These are phyloP conservation scores for Staurois parvus DNA, from an alignment of 2,797 vertebrate genomes.

Conservation along the genomic window DNA sequence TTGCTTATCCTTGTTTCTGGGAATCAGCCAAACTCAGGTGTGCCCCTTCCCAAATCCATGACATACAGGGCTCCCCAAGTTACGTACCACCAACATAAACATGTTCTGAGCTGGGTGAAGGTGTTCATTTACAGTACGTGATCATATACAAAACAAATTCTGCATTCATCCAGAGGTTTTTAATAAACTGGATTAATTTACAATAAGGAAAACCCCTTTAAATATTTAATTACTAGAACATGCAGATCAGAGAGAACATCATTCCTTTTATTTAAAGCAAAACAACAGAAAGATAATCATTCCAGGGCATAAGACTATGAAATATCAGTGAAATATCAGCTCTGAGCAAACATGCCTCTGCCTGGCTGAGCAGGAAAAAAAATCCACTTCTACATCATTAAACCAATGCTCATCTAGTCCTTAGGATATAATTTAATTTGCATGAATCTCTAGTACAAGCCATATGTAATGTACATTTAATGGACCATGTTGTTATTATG, in stretches of 20 bases:
- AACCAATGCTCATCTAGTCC: conserved; percentile 45
- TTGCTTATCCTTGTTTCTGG: too few species aligned
- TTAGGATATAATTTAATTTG: conserved; percentile 52
- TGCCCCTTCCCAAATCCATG: too few species aligned
- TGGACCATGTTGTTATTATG: conserved; percentile 54
- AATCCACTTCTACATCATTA: conserved; percentile 47
- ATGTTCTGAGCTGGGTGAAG: too few species aligned
- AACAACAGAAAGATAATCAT: background rate
- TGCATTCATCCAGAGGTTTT: too few species aligned
- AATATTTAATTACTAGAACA: background rate
- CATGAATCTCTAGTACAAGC: conserved; percentile 54
- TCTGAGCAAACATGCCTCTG: conserved; percentile 37
- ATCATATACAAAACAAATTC: too few species aligned
- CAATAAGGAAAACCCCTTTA: background rate
- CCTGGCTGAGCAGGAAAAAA: conserved; percentile 36
- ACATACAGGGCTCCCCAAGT: too few species aligned
- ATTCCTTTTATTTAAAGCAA: background rate
- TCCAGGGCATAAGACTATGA: background rate
- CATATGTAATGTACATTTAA: conserved; percentile 57
- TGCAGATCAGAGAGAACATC: background rate
- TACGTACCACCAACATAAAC: too few species aligned
- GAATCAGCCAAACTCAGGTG: too few species aligned
- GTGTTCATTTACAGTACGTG: too few species aligned
- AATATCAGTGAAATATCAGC: conserved; percentile 45
- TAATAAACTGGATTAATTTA: background rate